Conservation (phyloP, 2,113 vertebrate species). For the Pluvianellus socialis region DNA sequence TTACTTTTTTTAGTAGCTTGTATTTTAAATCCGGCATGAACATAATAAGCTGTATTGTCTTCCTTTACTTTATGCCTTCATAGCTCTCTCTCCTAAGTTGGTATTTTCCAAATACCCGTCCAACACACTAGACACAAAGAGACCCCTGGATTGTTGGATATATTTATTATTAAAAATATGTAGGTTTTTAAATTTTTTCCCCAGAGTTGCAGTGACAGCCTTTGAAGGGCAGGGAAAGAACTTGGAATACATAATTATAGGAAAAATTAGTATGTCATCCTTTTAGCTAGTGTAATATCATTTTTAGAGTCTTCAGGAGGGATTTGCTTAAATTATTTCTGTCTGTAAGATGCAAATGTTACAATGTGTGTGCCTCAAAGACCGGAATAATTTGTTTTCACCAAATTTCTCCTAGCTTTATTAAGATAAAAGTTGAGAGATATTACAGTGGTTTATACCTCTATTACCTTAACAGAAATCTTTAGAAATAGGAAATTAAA, state of each 20-base stretch:
- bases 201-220: background rate
- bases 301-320: background rate
- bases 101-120: background rate
- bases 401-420: background rate
- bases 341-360: background rate
- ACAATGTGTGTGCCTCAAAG: constrained; percentile 18
- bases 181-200: background rate
- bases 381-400: background rate
- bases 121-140: background rate
- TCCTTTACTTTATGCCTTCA: constrained; percentile 38
- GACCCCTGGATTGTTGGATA: background rate
- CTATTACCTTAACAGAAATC: background rate
- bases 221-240: background rate
- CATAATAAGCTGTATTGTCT: background rate
- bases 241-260: background rate
- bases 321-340: constrained; percentile 11
- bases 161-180: constrained; percentile 8
- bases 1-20: constrained; percentile 46
- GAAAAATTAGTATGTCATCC: background rate
- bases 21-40: constrained; percentile 25
- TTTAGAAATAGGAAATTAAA: background rate
- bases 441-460: background rate
- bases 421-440: background rate
- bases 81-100: background rate
- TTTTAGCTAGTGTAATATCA: background rate